Percentiles rank a stretch among this genome's conserved stretches.
These are phyloP conservation scores for Pseudomyrmex sp. DNA, from an alignment of 1,140 invertebrate species.

Conservation along the genomic window DNA sequence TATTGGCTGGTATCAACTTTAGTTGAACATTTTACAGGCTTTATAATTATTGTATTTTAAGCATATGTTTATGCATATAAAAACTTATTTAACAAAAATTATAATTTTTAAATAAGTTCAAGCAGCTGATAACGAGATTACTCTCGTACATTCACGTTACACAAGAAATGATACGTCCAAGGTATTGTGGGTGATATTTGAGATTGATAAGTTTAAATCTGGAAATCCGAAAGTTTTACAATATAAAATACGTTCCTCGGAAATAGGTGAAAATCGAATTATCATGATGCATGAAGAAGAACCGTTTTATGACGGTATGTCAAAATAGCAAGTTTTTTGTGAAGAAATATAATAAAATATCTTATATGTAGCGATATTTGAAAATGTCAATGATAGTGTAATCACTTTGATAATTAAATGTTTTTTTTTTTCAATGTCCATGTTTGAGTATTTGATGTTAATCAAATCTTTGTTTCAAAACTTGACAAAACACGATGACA, in stretches of 20 bases:
- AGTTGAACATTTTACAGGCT: too few species aligned
- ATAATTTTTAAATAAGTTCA: slow-evolving; percentile 47
- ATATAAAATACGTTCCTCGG: slow-evolving; percentile 70
- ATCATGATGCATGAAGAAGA: slow-evolving; percentile 61
- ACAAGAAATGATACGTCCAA: slow-evolving; percentile 60
- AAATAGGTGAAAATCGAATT: slow-evolving; percentile 57
- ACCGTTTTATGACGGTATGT: slow-evolving; percentile 36
- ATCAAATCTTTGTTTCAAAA: too few species aligned
- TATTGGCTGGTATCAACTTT: too few species aligned
- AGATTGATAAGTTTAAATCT: slow-evolving; percentile 26
- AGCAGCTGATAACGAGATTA: slow-evolving; percentile 57
- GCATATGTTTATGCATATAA: too few species aligned
- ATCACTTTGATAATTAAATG: background rate
- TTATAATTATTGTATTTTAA: too few species aligned
- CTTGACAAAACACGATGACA: background rate
- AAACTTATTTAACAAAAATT: background rate
- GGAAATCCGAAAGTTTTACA: slow-evolving; percentile 56
- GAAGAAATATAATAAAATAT: background rate
- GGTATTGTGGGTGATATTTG: slow-evolving; percentile 67
- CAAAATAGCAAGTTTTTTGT: background rate
- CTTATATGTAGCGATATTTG: too few species aligned
- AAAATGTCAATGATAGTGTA: background rate
- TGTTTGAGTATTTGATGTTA: too few species aligned
- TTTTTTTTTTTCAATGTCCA: too few species aligned
- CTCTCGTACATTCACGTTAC: slow-evolving; percentile 49